Conservation (phyloP, 2,113 vertebrate genomes). For the Rostratula benghalensis region DNA sequence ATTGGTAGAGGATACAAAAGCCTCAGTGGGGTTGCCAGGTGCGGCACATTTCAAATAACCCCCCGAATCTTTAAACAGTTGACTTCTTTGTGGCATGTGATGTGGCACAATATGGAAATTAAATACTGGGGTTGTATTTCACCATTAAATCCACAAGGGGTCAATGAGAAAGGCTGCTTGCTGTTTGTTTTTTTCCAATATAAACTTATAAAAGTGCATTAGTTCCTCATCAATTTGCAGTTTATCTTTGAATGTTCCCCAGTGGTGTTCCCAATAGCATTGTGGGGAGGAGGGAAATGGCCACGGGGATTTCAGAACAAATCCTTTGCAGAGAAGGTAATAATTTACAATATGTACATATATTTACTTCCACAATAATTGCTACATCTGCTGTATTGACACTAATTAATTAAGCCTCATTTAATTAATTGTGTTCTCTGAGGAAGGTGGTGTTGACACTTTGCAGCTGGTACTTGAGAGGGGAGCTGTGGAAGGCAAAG, state of each 20-base stretch:
- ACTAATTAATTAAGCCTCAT: conserved; percentile 41
- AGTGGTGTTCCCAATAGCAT: neutral
- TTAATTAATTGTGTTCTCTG: conserved; percentile 22
- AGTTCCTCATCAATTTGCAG: conserved; percentile 6
- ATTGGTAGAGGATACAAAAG: neutral
- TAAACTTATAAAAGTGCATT: neutral
- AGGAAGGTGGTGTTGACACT: conserved; percentile 23
- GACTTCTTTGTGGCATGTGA: neutral
- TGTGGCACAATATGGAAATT: neutral
- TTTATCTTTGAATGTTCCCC: neutral
- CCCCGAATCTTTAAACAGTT: neutral
- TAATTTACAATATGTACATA: conserved; percentile 19
- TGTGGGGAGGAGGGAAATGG: neutral
- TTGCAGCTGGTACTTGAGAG: neutral
- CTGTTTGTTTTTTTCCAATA: neutral
- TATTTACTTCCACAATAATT: conserved; percentile 30
- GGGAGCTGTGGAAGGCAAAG: neutral
- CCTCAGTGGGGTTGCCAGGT: neutral
- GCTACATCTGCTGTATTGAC: conserved; percentile 23
- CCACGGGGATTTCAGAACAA: neutral
- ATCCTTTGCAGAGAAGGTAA: neutral
- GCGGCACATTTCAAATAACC: neutral
- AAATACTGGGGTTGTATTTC: neutral
- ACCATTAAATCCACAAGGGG: neutral
- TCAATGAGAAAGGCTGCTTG: neutral